Evolutionary conservation across 2,888 invertebrate genomes (phyloP), one percentile per base, ranked within the genome.

Genomic region (Timandra comae): DNA sequence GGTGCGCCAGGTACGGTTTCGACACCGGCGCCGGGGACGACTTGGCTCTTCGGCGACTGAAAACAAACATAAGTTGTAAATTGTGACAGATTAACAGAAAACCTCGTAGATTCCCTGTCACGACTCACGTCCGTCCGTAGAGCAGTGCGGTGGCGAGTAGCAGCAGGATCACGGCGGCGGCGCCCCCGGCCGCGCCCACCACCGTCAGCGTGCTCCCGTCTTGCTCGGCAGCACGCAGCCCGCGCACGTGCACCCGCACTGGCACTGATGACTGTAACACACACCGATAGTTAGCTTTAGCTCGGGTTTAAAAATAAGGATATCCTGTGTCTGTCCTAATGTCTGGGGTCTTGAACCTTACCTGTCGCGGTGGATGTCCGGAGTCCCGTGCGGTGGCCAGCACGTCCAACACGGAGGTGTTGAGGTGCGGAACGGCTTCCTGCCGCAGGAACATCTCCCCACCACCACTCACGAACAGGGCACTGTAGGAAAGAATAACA

Each of bases 361-460:
- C 88, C 77, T 91, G 92, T 64, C 93, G 74, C 0, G 95, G 93
- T n/a, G 96, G 96, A 10, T 88, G 85, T 8, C 96, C 97, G 7
- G 91, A 92, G 73, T 96, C 97, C 0, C 90, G 90, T 11, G 96
- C 97, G 27, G 94, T 91, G 22, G 94, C 95, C 26, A 94, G 90
- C 30, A 95, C 85, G 73, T 93, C 91, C 27, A 94, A 90, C 27
- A 89, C 88, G 11, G 90, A 86, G 12, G 77, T 49, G 65, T 88
- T 90, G 20, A 86, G 74, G 28, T 79, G 64, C 6, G 79, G 60
- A 42, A 80, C 59, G 30, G 82, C 76, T 26, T 73, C 80, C n/a
- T 77, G 75, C 31, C 87, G 86, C 67, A 91, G 69, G 59, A 84
- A 88, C 56, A 96, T 81, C 57, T 91, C 93, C 16, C 93, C 93